Percentiles rank a stretch among this genome's conserved stretches.
Conservation (phyloP, 1,140 invertebrate species). For the Micrasema longulum region DNA sequence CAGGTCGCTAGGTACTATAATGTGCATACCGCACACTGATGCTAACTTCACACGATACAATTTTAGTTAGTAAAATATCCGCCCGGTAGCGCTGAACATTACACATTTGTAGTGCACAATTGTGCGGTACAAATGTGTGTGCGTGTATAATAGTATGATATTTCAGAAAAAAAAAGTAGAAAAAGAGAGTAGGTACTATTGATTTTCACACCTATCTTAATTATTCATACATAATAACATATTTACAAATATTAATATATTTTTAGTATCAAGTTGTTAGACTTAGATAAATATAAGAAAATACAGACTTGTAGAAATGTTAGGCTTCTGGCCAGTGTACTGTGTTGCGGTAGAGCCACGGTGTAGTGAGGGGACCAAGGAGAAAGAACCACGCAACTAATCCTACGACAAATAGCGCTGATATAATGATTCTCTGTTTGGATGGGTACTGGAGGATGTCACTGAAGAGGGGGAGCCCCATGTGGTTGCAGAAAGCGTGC, state of each 20-base stretch:
- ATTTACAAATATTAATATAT: neutral
- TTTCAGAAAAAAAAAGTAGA: no score
- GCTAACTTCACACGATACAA: no score
- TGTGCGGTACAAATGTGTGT: no score
- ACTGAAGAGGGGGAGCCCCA: conserved; percentile 92
- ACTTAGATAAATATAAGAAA: neutral
- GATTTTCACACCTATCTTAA: no score
- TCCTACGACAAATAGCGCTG: conserved; percentile 79
- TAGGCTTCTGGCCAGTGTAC: conserved; percentile 58
- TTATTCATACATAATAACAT: neutral
- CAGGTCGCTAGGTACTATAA: no score
- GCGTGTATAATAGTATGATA: no score
- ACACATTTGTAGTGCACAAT: no score
- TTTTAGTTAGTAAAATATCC: no score
- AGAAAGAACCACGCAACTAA: conserved; percentile 82
- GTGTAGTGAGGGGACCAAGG: conserved; percentile 82
- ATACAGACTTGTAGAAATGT: neutral
- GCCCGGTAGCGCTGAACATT: no score
- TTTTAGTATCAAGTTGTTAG: neutral
- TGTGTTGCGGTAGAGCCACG: conserved; percentile 80
- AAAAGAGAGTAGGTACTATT: no score
- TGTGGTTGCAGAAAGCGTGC: conserved; percentile 95
- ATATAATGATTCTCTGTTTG: conserved; percentile 73
- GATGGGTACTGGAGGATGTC: conserved; percentile 79
- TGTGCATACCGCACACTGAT: no score